Base-by-base conservation (phyloP, 2,888 invertebrate species). In the Spilarctia lutea region DNA sequence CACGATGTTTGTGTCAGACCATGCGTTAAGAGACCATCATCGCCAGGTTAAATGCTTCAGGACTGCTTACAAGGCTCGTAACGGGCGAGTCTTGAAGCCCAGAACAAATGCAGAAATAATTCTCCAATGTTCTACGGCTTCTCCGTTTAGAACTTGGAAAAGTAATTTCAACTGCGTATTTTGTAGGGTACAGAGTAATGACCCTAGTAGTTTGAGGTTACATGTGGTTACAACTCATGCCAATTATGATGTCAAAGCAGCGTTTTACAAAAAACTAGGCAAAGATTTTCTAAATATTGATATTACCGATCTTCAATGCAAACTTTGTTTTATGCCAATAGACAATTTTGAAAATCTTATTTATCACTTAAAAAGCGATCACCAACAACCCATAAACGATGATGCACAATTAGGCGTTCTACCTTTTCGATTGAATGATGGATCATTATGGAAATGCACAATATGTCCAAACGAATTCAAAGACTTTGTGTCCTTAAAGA, bases 111-210 rank as follows among this genome's bases (percentile, higher is more conserved):
- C 96, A 0, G 94, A 94, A 81, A 94, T 95, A 4, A 94, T 96
- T 67, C 84, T 96, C 0, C 94, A 94, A 81, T 94, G 92, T 80
- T 94, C 95, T 0, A 94, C 96, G 0, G 95, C 93, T 0, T 92
- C 91, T 66, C 96, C 96, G 0, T 96, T 96, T 75, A 87, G 95
- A 71, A 95, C 94, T 4, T 95, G 95, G 95, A 94, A 93, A 79
- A 93, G 90, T 76, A 94, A 95, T 80, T 95, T 95, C 73, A 94
- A 93, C 80, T 96, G 96, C 74, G 93, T 95, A 0, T 94, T 96
- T 79, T 96, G 96, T 85, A 88, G 95, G 10, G 91, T 94, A 0
- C 94, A 95, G 71, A 92, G 93, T 2, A 93, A 88, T 69, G 94
- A 95, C 79, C 96, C 96, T 0, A 90, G 88, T 71, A 90, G 88